Conservation (phyloP, 2,113 vertebrate species). For the Colius striatus region DNA sequence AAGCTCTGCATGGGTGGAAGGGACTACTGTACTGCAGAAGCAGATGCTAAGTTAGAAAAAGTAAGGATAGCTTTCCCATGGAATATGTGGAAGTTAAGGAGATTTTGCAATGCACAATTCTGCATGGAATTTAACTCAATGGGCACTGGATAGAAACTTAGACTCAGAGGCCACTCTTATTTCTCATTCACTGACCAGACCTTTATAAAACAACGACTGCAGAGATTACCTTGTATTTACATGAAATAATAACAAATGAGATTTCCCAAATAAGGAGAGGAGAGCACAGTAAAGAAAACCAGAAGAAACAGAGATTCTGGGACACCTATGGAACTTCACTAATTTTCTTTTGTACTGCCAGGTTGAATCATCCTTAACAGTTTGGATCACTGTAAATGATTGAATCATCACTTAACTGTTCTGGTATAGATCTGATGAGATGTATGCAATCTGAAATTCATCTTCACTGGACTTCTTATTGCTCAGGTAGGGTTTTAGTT, state of each 20-base stretch:
- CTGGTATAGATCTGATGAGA: background rate
- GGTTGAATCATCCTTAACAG: background rate
- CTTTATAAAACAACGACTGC: background rate
- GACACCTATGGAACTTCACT: background rate
- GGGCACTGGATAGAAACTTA: background rate
- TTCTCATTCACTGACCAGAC: background rate
- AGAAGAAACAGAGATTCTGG: background rate
- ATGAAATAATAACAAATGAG: background rate
- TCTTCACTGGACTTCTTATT: background rate
- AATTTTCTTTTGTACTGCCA: background rate
- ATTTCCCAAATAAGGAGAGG: background rate
- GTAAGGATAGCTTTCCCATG: constrained; percentile 12
- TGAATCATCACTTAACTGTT: background rate
- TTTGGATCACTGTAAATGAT: background rate
- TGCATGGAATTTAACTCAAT: background rate
- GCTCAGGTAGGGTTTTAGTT: background rate
- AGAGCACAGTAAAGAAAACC: background rate
- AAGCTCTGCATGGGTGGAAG: background rate
- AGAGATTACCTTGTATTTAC: background rate
- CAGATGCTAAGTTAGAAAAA: background rate
- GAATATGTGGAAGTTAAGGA: background rate
- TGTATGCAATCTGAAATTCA: background rate
- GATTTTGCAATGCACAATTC: background rate
- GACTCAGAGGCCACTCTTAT: accelerated
- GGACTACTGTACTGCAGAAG: background rate